A percentile compares a stretch with the other conserved stretches of the same genome.
These are phyloP conservation scores for Rhinolophus sinicus DNA, from an alignment of 2,113 vertebrate species.

Conservation along the genomic window DNA sequence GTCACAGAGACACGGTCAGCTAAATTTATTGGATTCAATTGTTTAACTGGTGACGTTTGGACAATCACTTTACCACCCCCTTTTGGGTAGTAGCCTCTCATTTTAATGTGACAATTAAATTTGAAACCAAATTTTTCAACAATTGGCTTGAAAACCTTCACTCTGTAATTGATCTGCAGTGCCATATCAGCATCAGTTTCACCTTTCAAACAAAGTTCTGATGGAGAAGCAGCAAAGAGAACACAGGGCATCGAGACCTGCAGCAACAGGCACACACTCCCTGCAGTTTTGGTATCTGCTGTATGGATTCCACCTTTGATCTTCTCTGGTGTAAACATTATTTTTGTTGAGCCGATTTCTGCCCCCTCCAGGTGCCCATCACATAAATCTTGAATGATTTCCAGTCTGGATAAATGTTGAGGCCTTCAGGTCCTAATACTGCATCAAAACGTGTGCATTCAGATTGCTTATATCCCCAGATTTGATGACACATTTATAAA, in stretches of 20 bases:
- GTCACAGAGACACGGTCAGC: slow-evolving; percentile 94
- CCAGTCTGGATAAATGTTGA: slow-evolving; percentile 95
- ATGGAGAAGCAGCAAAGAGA: slow-evolving; percentile 91
- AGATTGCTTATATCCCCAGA: slow-evolving; percentile 1
- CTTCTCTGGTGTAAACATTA: slow-evolving; percentile 92
- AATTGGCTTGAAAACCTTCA: slow-evolving; percentile 96
- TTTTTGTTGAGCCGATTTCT: slow-evolving; percentile 93
- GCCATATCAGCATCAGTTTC: slow-evolving; percentile 99
- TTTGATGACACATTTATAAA: slow-evolving; percentile 42
- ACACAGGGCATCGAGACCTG: slow-evolving; percentile 95
- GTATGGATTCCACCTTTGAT: slow-evolving; percentile 92
- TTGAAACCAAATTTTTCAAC: slow-evolving; percentile 93
- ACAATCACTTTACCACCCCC: slow-evolving; percentile 94
- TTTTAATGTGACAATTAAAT: slow-evolving; percentile 94
- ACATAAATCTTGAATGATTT: slow-evolving; percentile 93
- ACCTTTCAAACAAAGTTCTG: slow-evolving; percentile 93
- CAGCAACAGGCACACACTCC: slow-evolving; percentile 96
- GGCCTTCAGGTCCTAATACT: slow-evolving; percentile 87
- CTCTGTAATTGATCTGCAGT: slow-evolving; percentile 96
- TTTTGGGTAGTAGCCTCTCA: slow-evolving; percentile 98
- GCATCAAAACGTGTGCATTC: slow-evolving; percentile 61
- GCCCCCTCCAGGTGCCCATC: slow-evolving; percentile 92
- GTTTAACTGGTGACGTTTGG: slow-evolving; percentile 91
- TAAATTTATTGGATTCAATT: slow-evolving; percentile 91
- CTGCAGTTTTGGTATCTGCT: slow-evolving; percentile 94